Percentiles rank a stretch among this genome's conserved stretches.
These are phyloP conservation scores for Stegana nigrithorax DNA, from an alignment of 2,888 invertebrate genomes.

Conservation along the genomic window DNA sequence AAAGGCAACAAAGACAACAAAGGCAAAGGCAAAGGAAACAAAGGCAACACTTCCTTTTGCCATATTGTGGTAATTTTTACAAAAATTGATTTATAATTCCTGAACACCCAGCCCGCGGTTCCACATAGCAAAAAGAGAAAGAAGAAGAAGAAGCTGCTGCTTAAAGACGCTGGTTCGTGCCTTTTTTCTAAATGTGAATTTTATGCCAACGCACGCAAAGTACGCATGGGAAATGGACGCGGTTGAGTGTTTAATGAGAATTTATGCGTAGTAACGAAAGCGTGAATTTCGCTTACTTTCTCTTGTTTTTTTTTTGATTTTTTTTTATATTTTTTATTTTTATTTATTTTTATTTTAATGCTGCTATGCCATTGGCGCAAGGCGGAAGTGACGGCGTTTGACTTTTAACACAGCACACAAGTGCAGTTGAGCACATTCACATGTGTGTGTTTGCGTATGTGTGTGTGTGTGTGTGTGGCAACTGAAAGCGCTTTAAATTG, in stretches of 20 bases:
- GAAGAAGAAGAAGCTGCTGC: background rate
- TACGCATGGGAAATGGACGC: no score
- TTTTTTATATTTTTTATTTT: no score
- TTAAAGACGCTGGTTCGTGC: background rate
- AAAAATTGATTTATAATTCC: constrained; percentile 15
- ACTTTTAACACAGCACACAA: no score
- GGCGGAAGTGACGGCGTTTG: no score
- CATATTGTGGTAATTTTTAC: background rate
- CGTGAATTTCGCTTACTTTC: no score
- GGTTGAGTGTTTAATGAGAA: constrained; percentile 1
- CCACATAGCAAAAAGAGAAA: background rate
- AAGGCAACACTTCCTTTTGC: no score
- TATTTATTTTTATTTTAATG: no score
- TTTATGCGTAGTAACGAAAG: background rate
- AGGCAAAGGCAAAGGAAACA: background rate
- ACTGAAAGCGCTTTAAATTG: background rate
- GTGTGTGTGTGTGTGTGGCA: background rate
- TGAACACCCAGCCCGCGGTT: background rate
- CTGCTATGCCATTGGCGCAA: no score
- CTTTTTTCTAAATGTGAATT: background rate
- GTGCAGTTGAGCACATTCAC: no score
- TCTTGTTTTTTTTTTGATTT: no score
- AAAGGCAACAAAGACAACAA: background rate
- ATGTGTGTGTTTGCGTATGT: no score
- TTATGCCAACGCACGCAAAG: constrained; percentile 6